Percentiles rank a stretch among this genome's conserved stretches.
Conservation (phyloP, 2,113 vertebrate species). For the Meleagris gallopavo region DNA sequence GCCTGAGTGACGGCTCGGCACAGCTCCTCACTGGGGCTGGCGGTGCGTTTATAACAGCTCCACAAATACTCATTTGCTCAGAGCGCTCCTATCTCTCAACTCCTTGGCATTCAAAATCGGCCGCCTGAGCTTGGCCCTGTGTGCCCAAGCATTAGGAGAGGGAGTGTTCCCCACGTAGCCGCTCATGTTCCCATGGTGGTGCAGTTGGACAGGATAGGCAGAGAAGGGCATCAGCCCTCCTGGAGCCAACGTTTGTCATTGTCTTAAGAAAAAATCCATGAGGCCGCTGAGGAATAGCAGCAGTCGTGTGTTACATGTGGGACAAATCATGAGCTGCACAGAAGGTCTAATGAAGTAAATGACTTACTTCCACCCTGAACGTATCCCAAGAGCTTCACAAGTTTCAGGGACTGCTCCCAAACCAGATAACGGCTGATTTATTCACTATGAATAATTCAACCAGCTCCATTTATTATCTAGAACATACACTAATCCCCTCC, state of each 20-base stretch:
- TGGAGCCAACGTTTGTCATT: background rate
- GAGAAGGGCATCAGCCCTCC: background rate
- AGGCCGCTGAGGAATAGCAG: background rate
- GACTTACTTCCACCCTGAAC: background rate
- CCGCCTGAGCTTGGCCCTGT: background rate
- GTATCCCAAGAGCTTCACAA: background rate
- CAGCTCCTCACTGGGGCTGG: background rate
- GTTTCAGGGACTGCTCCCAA: conserved; percentile 26
- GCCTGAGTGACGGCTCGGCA: background rate
- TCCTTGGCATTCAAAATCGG: background rate
- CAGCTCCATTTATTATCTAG: conserved; percentile 46
- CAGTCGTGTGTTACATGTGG: background rate
- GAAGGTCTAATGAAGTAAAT: background rate
- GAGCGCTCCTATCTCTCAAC: background rate
- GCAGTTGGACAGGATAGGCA: accelerated
- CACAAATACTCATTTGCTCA: background rate
- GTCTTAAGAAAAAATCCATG: background rate
- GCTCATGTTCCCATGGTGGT: accelerated
- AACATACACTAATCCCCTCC: conserved; percentile 53
- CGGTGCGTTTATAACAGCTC: background rate
- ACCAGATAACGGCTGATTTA: background rate
- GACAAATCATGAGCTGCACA: background rate
- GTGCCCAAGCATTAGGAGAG: background rate
- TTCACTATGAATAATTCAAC: conserved; percentile 57
- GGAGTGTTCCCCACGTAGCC: accelerated